Conservation (phyloP, 2,797 vertebrate species). For the Lithobates pipiens region DNA sequence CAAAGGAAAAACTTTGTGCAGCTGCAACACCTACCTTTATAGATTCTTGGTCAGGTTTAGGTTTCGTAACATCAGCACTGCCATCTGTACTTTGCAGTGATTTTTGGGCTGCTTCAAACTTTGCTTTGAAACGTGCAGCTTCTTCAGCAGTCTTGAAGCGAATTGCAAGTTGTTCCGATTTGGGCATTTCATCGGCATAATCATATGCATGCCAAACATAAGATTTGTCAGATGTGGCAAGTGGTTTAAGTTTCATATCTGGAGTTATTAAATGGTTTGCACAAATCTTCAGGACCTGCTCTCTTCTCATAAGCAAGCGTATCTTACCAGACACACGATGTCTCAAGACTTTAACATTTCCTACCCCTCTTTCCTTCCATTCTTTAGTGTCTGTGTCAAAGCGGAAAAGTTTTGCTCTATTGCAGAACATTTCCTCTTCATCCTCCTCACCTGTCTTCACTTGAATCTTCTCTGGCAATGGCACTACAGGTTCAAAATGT, state of each 20-base stretch:
- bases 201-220: slow-evolving; percentile 98
- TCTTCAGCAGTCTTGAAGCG: slow-evolving; percentile 96
- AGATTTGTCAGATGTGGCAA: slow-evolving; percentile 92
- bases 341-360: slow-evolving; percentile 93
- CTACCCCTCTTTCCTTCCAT: slow-evolving; percentile 97
- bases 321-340: slow-evolving; percentile 93
- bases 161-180: slow-evolving; percentile 93
- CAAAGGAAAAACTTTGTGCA: slow-evolving; percentile 73
- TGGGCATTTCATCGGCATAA: slow-evolving; percentile 93
- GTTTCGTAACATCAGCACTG: slow-evolving; percentile 65
- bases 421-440: slow-evolving; percentile 96
- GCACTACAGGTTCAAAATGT: slow-evolving; percentile 98
- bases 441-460: slow-evolving; percentile 98
- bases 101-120: slow-evolving; percentile 91
- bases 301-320: slow-evolving; percentile 94
- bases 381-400: slow-evolving; percentile 94
- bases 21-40: slow-evolving; percentile 54
- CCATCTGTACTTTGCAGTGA: slow-evolving; percentile 71
- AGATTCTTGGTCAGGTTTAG: slow-evolving; percentile 54
- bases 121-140: slow-evolving; percentile 89
- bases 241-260: slow-evolving; percentile 92
- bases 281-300: slow-evolving; percentile 97
- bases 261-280: slow-evolving; percentile 96
- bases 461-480: slow-evolving; percentile 96
- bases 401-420: slow-evolving; percentile 92